Base-by-base conservation (phyloP, 2,888 invertebrate species). In the Mesoligia furuncula region DNA sequence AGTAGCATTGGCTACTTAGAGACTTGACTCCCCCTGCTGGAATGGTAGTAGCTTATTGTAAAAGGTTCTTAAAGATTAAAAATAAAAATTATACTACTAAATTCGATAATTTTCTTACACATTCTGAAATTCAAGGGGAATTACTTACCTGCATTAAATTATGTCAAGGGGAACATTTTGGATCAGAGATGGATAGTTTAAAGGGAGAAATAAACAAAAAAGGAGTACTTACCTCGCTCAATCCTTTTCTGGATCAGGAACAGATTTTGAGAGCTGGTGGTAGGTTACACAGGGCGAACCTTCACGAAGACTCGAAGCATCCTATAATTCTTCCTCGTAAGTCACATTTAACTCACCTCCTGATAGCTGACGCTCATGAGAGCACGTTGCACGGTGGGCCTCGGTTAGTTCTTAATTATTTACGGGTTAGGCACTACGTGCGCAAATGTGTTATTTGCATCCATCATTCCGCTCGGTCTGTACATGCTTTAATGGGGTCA, bases 341-440 rank as follows among this genome's bases (percentile, higher is more conserved):
- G 13, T 31, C 67, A 20, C 27, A 48, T 31, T 31, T 48, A 31
- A 48, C 67, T 1, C 20, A 48, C 67, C 48, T 67, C 7, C 31
- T 67, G 11, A 31, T 48, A 20, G 67, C 48, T 24, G 67, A 67
- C 31, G 67, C 67, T 31, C 67, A 67, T 67, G 45, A 66, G n/a
- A 17, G 39, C 9, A 39, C 39, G 9, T 39, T 39, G 39, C 39
- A 39, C 1, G 39, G 39, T 9, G 39, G 39, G 39, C 39, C 39
- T 39, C 39, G 9, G 9, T 39, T 39, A 39, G 39, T 39, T 9
- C 9, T 39, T 9, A 39, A 39, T 9, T 39, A 39, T 39, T 39
- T 39, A 9, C 8, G 39, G 9, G 39, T 39, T 9, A 39, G 39
- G 1, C 39, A 39, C 0, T 9, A 39, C 39, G 9, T 39, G 9